Evolutionary conservation across 2,113 vertebrate genomes (phyloP), one percentile per base, ranked within the genome.

Genomic region (Rhipidura dahli): DNA sequence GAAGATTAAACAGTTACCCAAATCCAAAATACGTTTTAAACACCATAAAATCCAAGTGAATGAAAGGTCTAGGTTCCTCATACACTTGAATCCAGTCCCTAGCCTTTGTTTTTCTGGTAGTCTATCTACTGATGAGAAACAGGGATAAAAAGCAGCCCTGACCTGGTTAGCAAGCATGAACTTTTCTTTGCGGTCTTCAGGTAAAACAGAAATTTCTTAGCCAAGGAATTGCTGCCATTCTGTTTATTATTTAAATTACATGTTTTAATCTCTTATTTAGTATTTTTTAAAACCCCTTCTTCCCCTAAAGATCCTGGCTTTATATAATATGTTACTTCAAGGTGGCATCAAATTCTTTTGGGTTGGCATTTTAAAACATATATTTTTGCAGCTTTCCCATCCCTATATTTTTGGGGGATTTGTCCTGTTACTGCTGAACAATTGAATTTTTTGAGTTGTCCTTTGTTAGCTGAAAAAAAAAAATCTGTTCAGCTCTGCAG

Each of bases 121-220:
- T 20, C 24, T 7, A 1, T 54, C 37, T 23, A 80, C 50, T 23
- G 20, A 15, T 31, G 13, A 64, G 45, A 63, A 54, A 27, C 13
- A 70, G 39, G 15, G 30, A 68, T 42, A 45, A 23, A 81, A 86
- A 56, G 33, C 31, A 90, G 3, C 4, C 11, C 24, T 51, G 30
- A 68, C 13, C 19, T 60, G 2, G 1, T 47, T 56, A 42, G 42
- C 33, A 76, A 71, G 13, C 10, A n/a, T 4, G 3, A 85, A 28
- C 2, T 7, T 78, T 78, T 64, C 54, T 83, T 68, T 64, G 16
- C 0, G 0, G 1, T 50, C 12, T n/a, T 66, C 17, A 71, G 39
- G 26, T 45, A 63, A 88, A 85, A 7, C 13, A 82, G 21, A 73
- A 37, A 2, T 16, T 85, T 3, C 8, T 85, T 40, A 75, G 28